Base-by-base conservation (phyloP, 2,797 vertebrate genomes). In the Micrastur ruficollis region DNA sequence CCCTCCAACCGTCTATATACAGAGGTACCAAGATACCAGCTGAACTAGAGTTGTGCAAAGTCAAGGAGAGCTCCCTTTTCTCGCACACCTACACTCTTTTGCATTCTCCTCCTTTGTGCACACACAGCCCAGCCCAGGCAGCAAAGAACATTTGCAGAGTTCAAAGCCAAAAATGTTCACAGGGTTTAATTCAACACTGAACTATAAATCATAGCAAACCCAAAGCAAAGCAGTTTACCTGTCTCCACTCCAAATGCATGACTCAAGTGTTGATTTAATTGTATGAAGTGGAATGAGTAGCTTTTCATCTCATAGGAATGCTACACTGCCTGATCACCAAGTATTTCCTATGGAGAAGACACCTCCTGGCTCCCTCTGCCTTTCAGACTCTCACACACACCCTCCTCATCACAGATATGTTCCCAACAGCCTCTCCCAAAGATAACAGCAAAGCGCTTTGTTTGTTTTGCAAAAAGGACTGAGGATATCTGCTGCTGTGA, bases 271-370 rank as follows among this genome's bases (percentile, higher is more conserved):
- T 87, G 85, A 55, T 86, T 93, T 90, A 81, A 90, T 82, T 67
- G 74, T 49, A 58, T 36, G 34, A 40, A 23, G 72, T 38, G 85
- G 91, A 91, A 95, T 76, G 74, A 95, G 82, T 13, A 85, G 95
- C 44, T 95, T 89, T 84, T 95, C 93, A 96, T 81, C 78, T 96
- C 86, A 20, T 40, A 95, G 90, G 96, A 97, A 96, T 93, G 95
- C 72, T 76, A 73, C 91, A 44, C 90, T 56, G 0, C 96, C 85
- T 4, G 1, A 81, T 62, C 71, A 89, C 78, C 5, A 5, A 81
- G 52, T 76, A 23, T 93, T 95, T 97, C 79, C 65, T 53, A 40
- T 11, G 70, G 42, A 96, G 86, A 63, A 67, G 90, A 93, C 89
- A 68, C 78, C 68, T 95, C 63, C 31, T 95, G 88, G 55, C 94